Conservation (phyloP, 2,888 invertebrate genomes). For the Scotopteryx bipunctaria region DNA sequence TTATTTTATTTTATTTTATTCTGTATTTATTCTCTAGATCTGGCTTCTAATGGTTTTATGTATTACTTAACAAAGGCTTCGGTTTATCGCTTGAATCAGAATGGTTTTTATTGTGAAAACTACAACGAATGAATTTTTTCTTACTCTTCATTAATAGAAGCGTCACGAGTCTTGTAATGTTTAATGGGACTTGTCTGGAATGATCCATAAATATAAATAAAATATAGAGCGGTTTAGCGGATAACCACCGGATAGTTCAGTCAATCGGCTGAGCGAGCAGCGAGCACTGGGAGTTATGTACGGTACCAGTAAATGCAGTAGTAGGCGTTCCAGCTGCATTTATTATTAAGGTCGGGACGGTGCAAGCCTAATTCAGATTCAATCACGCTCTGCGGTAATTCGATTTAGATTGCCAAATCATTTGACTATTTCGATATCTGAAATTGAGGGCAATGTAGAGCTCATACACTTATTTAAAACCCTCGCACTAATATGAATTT, state of each 20-base stretch:
- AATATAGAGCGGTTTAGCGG: conserved; percentile 13
- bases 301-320: conserved; percentile 20
- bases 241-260: conserved; percentile 23
- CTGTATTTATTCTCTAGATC: too few relatives aligned
- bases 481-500: neutral
- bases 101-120: too few relatives aligned
- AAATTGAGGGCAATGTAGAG: conserved; percentile 10
- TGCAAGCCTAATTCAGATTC: conserved; percentile 23
- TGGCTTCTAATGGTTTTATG: too few relatives aligned
- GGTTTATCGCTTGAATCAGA: too few relatives aligned
- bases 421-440: conserved; percentile 11
- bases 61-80: too few relatives aligned
- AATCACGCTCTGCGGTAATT: conserved; percentile 21
- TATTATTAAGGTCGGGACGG: conserved; percentile 23
- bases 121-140: too few relatives aligned
- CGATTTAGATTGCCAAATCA: conserved; percentile 21
- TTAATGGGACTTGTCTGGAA: too few relatives aligned
- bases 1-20: too few relatives aligned
- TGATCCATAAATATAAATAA: conserved; percentile 1
- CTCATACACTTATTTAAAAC: conserved; percentile 1
- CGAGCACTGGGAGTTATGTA: conserved; percentile 23
- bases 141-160: too few relatives aligned
- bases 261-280: conserved; percentile 24
- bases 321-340: conserved; percentile 20
- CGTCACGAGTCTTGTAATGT: too few relatives aligned